Evolutionary conservation across 2,797 vertebrate genomes (phyloP).

Genomic region (Tangara arthus): DNA sequence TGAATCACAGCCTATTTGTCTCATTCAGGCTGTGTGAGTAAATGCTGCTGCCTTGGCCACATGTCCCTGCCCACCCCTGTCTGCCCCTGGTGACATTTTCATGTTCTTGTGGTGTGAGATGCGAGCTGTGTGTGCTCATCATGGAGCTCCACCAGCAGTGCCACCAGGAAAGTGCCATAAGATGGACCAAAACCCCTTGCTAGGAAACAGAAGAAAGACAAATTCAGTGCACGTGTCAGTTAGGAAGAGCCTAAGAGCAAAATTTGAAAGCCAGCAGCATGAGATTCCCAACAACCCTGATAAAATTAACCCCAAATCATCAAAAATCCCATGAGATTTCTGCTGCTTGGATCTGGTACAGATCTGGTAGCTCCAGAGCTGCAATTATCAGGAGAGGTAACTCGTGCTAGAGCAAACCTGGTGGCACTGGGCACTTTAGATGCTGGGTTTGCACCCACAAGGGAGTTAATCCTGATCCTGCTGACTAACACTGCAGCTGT

Average conservation of each 20-base stretch:
- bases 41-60: neutral
- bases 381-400: neutral
- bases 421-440: neutral
- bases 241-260: neutral
- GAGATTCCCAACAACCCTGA: neutral
- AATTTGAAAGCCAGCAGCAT: neutral
- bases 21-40: neutral
- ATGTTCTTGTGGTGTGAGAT: neutral
- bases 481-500: neutral
- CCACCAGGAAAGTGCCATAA: neutral
- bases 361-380: conserved; percentile 26
- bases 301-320: neutral
- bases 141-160: neutral
- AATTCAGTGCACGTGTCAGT: neutral
- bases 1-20: conserved; percentile 2
- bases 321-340: neutral
- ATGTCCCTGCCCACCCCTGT: neutral
- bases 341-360: neutral
- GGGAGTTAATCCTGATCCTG: neutral
- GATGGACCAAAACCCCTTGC: neutral
- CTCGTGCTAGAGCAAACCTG: neutral
- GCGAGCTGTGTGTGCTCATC: neutral
- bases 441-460: neutral
- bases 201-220: neutral
- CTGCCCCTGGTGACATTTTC: neutral